phyloP scores from a whole-genome alignment of 2,888 invertebrate species.

The Lacanobia oleracea region DNA sequence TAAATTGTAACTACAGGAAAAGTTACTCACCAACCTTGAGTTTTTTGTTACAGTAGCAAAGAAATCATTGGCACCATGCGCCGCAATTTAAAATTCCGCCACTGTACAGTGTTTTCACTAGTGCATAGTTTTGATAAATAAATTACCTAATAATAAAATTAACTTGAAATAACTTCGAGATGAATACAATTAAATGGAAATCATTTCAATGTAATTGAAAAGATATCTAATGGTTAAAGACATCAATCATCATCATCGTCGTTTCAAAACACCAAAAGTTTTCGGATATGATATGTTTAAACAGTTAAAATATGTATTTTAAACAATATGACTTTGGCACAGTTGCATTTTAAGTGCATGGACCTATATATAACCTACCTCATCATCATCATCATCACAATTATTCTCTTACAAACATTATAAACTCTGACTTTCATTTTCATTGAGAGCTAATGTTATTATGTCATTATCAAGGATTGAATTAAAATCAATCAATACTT shows the following conservation, averaged over 20 bases:
- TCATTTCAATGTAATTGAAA: background rate
- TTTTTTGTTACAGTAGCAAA: background rate
- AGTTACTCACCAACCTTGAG: constrained; percentile 14
- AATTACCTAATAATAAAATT: no score
- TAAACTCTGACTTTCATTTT: background rate
- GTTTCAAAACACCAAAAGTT: background rate
- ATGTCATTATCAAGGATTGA: background rate
- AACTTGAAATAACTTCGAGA: background rate
- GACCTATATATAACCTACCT: no score
- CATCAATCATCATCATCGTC: background rate
- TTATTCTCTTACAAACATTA: background rate
- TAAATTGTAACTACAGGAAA: constrained; percentile 11
- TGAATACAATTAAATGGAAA: background rate
- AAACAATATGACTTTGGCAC: constrained; percentile 24
- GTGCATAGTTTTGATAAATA: no score
- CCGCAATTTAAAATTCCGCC: no score
- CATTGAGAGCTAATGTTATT: background rate
- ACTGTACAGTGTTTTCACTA: no score
- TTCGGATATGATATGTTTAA: background rate
- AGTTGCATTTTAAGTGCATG: constrained; percentile 13
- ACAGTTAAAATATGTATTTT: background rate
- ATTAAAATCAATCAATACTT: background rate
- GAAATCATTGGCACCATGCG: background rate
- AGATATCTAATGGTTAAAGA: no score
- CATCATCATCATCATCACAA: background rate